Base-by-base conservation (phyloP, 2,797 vertebrate genomes). In the Schizopygopsis pylzovi region DNA sequence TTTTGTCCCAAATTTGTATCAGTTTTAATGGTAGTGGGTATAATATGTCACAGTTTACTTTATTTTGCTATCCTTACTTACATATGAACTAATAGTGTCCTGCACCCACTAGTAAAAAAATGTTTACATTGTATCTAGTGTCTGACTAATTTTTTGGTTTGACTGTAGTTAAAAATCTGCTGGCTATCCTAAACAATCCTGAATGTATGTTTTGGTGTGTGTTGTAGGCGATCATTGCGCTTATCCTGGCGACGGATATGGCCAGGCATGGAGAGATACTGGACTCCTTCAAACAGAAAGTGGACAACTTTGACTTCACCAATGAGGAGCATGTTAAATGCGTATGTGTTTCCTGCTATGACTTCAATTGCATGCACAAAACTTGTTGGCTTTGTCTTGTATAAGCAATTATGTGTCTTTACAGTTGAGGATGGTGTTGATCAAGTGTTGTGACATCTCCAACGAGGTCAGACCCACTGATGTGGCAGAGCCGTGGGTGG, bases 401-500 rank as follows among this genome's bases (percentile, higher is more conserved):
- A 49, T 25, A 4, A 10, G 56, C 18, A 39, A n/a, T 18, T 71
- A 1, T 61, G 1, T 56, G 61, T 47, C 9, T 45, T 78, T 61
- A 25, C 93, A 98, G 98, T 91, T 98, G 90, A 98, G 98, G 95
- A 98, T 97, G 96, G 94, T 98, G 18, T 89, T 98, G 94, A 97
- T 98, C 91, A 99, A 99, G 91, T 98, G 97, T 90, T 98, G 97
- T 11, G 97, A 99, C 89, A 98, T 98, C 92, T 98, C 97, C 77
- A 99, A 98, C 0, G 97, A 98, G 92, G 97, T 97, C 7, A 92
- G 97, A 20, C 97, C 97, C 0, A 96, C 95, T 91, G 95, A 96
- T 16, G 96, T 98, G 22, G 96, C 97, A 0, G 97, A 98, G 86
- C 97, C 97, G 0, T 98, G 98, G 98, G 96, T 98, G 82, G 97